Evolutionary conservation across 2,113 vertebrate genomes (phyloP).

Genomic region (Cnemophilus loriae): DNA sequence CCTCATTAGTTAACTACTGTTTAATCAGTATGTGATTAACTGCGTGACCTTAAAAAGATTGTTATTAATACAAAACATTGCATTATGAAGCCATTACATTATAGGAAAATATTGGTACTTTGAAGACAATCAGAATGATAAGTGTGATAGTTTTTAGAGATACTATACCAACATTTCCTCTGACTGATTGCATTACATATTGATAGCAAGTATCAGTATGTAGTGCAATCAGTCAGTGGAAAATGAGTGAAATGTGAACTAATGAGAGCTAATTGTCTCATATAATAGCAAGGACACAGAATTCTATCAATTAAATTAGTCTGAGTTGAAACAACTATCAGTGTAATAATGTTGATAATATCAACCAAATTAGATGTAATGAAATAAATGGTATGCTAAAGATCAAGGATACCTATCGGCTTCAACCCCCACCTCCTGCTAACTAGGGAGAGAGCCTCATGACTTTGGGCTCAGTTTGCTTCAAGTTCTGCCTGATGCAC

Average conservation of each 20-base stretch:
- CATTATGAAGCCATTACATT: constrained; percentile 72
- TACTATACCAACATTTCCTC: constrained; percentile 68
- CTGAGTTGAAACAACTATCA: constrained; percentile 82
- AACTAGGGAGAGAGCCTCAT: not conserved
- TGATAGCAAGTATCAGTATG: constrained; percentile 77
- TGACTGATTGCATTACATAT: constrained; percentile 83
- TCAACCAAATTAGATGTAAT: constrained; percentile 80
- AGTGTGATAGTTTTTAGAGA: constrained; percentile 72
- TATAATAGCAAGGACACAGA: constrained; percentile 80
- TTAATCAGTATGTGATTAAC: constrained; percentile 67
- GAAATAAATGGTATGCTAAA: constrained; percentile 74
- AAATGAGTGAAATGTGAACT: constrained; percentile 82
- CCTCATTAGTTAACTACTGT: constrained; percentile 68
- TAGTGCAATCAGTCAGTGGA: constrained; percentile 79
- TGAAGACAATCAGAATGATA: constrained; percentile 78
- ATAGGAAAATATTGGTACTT: constrained; percentile 74
- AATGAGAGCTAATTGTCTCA: constrained; percentile 85
- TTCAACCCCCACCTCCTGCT: constrained; percentile 1
- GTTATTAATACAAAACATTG: constrained; percentile 70
- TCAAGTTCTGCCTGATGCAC: not conserved
- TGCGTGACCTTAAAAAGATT: constrained; percentile 62
- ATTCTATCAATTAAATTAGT: constrained; percentile 83
- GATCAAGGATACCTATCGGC: constrained; percentile 41
- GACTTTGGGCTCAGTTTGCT: constrained; percentile 49
- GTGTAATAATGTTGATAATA: constrained; percentile 82